Evolutionary conservation across 2,888 invertebrate species (phyloP).

Genomic region (Pyrrhosoma nymphula): DNA sequence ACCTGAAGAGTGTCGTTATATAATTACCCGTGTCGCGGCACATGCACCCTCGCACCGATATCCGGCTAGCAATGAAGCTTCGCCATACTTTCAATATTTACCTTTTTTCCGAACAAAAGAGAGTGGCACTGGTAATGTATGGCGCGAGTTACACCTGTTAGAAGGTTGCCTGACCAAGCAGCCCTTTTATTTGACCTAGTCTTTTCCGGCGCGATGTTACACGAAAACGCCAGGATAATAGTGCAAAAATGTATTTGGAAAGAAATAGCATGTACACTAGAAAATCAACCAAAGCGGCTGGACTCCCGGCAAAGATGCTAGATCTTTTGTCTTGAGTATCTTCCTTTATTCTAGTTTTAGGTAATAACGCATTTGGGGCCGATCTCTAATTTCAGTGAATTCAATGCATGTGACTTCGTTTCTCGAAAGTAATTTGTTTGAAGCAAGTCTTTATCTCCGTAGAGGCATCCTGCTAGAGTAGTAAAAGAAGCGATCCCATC

Average conservation of each 20-base stretch:
- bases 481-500: no score
- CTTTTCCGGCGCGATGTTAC: neutral
- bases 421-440: no score
- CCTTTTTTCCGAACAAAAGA: neutral
- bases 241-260: neutral
- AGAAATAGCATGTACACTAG: no score
- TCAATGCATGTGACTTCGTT: no score
- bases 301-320: no score
- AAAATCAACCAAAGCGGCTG: no score
- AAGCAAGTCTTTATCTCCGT: no score
- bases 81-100: neutral
- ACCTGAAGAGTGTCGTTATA: constrained; percentile 6
- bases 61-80: neutral
- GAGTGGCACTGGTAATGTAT: neutral
- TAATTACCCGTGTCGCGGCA: constrained; percentile 56
- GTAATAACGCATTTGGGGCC: no score
- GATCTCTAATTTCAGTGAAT: no score
- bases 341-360: no score
- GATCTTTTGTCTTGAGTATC: no score
- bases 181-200: neutral
- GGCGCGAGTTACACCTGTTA: neutral
- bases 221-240: neutral
- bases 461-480: no score
- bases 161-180: neutral
- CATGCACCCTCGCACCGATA: neutral